phyloP scores from a whole-genome alignment of 2,888 invertebrate genomes.

The Lymantria dispar region DNA sequence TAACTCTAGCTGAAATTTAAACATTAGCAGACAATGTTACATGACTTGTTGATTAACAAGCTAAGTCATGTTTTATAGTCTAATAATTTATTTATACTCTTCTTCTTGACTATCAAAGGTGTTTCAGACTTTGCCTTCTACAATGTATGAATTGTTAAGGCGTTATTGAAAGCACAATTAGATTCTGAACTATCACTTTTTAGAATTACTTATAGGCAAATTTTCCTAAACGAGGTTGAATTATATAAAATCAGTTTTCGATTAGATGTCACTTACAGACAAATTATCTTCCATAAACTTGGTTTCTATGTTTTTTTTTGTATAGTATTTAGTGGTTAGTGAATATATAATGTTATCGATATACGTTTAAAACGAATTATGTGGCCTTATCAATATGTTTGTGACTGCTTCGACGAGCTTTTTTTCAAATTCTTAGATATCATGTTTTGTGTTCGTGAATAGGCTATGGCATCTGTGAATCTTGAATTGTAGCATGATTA shows the following conservation, averaged over 20 bases:
- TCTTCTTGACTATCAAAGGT: too few species aligned
- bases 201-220: too few species aligned
- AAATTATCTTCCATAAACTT: slow-evolving; percentile 7
- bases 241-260: not conserved
- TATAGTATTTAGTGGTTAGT: slow-evolving; percentile 20
- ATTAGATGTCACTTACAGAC: not conserved
- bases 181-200: too few species aligned
- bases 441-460: slow-evolving; percentile 2
- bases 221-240: too few species aligned
- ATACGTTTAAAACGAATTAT: slow-evolving; percentile 5
- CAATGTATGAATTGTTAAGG: too few species aligned
- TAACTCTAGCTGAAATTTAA: too few species aligned
- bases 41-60: too few species aligned
- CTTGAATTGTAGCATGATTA: not conserved
- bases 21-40: too few species aligned
- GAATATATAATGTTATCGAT: slow-evolving; percentile 6
- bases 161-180: too few species aligned
- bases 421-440: slow-evolving; percentile 6
- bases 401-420: slow-evolving; percentile 12
- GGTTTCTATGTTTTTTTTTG: slow-evolving; percentile 24
- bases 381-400: slow-evolving; percentile 13
- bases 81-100: too few species aligned
- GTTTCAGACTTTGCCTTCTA: too few species aligned
- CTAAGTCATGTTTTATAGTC: too few species aligned
- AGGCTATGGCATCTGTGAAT: not conserved